phyloP scores from a whole-genome alignment of 2,888 invertebrate species.

The Dexiosoma caninum region DNA sequence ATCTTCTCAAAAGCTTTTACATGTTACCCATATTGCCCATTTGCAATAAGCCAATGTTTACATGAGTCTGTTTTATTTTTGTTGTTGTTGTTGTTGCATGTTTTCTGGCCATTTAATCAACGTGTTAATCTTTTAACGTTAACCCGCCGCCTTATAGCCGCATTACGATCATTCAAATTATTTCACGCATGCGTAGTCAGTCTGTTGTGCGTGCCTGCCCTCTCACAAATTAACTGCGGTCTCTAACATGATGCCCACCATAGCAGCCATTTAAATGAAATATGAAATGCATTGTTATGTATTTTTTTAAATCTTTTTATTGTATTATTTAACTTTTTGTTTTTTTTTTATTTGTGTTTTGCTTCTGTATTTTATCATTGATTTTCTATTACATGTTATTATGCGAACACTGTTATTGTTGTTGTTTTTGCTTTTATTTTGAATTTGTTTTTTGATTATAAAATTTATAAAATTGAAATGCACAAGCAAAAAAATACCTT shows the following conservation, averaged over 20 bases:
- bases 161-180: not conserved
- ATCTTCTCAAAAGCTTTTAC: too few species aligned
- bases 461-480: not conserved
- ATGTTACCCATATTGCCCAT: too few species aligned
- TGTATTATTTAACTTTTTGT: conserved; percentile 42
- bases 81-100: conserved; percentile 51
- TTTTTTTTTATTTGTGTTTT: not conserved
- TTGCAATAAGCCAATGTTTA: too few species aligned
- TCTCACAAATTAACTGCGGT: not conserved
- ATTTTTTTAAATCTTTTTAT: not conserved
- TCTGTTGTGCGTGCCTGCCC: not conserved
- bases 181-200: conserved; percentile 24
- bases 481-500: not conserved
- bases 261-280: not conserved
- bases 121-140: conserved; percentile 8
- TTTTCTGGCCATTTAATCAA: conserved; percentile 54
- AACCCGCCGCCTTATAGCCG: not conserved
- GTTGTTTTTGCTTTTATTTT: not conserved
- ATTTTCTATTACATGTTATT: not conserved
- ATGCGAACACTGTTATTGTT: not conserved
- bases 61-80: too few species aligned
- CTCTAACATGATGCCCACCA: not conserved
- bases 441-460: conserved; percentile 11
- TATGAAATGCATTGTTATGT: conserved; percentile 27
- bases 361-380: not conserved